These are phyloP conservation scores for Falcaria lacertinaria DNA, from an alignment of 2,888 invertebrate genomes.

Conservation along the genomic window DNA sequence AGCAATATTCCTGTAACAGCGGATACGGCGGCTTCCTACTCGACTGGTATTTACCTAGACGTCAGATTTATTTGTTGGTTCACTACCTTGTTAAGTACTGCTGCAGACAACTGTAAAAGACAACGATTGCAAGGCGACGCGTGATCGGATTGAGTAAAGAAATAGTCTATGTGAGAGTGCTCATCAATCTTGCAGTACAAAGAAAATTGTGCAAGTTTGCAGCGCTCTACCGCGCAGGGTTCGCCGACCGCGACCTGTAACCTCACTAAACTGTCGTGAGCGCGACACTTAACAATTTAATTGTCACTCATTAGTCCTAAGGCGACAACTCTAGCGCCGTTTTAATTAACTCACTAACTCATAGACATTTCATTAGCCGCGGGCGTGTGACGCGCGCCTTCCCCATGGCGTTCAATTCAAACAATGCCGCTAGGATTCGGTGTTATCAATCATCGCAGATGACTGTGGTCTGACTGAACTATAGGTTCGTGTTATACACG, in stretches of 20 bases:
- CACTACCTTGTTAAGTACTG: slow-evolving; percentile 50
- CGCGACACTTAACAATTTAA: slow-evolving; percentile 72
- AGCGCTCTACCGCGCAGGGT: slow-evolving; percentile 36
- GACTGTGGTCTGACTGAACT: slow-evolving; percentile 5
- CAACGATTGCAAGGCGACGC: slow-evolving; percentile 69
- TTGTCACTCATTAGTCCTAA: slow-evolving; percentile 71
- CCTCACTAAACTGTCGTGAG: slow-evolving; percentile 68
- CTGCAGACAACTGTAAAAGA: slow-evolving; percentile 57
- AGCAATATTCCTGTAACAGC: slow-evolving; percentile 28
- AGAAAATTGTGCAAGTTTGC: slow-evolving; percentile 68
- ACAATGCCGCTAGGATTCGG: slow-evolving; percentile 30
- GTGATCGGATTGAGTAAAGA: slow-evolving; percentile 75
- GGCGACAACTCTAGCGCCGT: slow-evolving; percentile 54
- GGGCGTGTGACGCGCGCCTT: slow-evolving; percentile 26
- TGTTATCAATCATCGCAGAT: slow-evolving; percentile 52
- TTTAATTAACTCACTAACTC: slow-evolving; percentile 63
- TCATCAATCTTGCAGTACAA: slow-evolving; percentile 71
- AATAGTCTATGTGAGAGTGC: slow-evolving; percentile 65
- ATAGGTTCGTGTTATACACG: slow-evolving; percentile 21
- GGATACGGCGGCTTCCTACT: slow-evolving; percentile 17
- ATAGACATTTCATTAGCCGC: slow-evolving; percentile 58
- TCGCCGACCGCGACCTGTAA: slow-evolving; percentile 68
- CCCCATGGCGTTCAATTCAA: slow-evolving; percentile 22
- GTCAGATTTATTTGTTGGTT: slow-evolving; percentile 50
- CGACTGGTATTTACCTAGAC: slow-evolving; percentile 29